Percentiles rank a stretch among this genome's conserved stretches.
phyloP scores from a whole-genome alignment of 2,888 invertebrate species.

The Lepidocyrtoides sp. region DNA sequence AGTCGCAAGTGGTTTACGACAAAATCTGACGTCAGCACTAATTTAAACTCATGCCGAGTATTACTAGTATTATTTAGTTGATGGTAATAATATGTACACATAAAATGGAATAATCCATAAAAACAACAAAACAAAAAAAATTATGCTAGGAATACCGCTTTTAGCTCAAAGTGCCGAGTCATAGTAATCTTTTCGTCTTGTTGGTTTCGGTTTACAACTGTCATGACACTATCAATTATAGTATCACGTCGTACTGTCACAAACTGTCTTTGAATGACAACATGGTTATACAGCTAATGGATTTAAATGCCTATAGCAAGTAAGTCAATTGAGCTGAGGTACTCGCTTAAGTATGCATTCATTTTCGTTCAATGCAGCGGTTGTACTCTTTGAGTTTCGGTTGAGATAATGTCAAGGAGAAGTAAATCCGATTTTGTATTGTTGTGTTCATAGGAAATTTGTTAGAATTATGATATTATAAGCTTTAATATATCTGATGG shows the following conservation, averaged over 20 bases:
- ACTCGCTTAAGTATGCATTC: neutral
- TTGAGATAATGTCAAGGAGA: neutral
- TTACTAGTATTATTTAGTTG: no score
- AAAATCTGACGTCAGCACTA: no score
- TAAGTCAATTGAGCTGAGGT: conserved; percentile 9
- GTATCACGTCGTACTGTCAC: conserved; percentile 29
- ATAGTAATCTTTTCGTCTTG: conserved; percentile 28
- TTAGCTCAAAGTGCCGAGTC: neutral
- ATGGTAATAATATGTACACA: no score
- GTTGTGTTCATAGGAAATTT: conserved; percentile 8
- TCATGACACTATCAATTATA: conserved; percentile 48
- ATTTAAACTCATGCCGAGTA: no score
- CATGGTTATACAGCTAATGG: conserved; percentile 49
- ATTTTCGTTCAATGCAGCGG: no score
- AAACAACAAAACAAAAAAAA: no score
- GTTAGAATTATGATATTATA: conserved; percentile 13
- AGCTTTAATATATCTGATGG: neutral
- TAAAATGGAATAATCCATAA: no score
- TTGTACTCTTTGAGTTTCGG: neutral
- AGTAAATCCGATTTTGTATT: conserved; percentile 48
- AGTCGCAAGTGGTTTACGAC: no score
- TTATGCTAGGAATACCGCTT: no score
- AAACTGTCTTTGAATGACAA: conserved; percentile 23
- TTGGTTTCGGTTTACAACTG: conserved; percentile 49
- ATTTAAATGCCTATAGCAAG: conserved; percentile 51